phyloP scores from a whole-genome alignment of 2,888 invertebrate species.

The Ormyrus pomaceus region DNA sequence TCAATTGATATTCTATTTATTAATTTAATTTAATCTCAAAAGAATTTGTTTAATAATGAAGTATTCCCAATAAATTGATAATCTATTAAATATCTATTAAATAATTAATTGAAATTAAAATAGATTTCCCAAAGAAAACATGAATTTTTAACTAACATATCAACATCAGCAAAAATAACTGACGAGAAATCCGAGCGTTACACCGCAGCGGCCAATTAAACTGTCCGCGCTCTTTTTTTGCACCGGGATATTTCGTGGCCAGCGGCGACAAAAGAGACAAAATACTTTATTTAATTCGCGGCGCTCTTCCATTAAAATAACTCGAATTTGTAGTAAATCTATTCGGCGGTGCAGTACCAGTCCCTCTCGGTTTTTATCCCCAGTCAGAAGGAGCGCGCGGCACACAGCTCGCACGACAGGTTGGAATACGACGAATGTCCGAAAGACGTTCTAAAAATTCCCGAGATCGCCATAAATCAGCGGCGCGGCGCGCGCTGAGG shows the following conservation, averaged over 20 bases:
- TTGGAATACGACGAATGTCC: conserved; percentile 47
- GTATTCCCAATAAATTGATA: no score
- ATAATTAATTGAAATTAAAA: no score
- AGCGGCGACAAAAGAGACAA: not conserved
- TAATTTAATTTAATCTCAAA: no score
- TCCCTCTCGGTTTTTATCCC: conserved; percentile 29
- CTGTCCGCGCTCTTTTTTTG: not conserved
- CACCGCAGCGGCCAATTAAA: conserved; percentile 16
- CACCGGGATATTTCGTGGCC: not conserved
- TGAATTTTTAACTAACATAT: not conserved
- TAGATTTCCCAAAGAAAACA: no score
- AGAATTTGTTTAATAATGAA: no score
- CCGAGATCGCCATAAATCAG: conserved; percentile 55
- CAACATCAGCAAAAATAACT: not conserved
- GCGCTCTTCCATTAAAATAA: conserved; percentile 52
- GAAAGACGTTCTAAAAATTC: conserved; percentile 56
- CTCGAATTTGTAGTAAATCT: conserved; percentile 49
- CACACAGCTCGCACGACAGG: conserved; percentile 17
- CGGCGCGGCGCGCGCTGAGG: conserved; percentile 6
- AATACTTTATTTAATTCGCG: conserved; percentile 10
- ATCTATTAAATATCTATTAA: no score
- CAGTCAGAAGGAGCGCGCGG: no score
- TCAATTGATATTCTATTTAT: no score
- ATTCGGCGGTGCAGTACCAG: conserved; percentile 15
- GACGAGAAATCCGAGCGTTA: conserved; percentile 6